These are phyloP conservation scores for Hypothenemus hampei DNA, from an alignment of 1,140 invertebrate genomes.

Conservation along the genomic window DNA sequence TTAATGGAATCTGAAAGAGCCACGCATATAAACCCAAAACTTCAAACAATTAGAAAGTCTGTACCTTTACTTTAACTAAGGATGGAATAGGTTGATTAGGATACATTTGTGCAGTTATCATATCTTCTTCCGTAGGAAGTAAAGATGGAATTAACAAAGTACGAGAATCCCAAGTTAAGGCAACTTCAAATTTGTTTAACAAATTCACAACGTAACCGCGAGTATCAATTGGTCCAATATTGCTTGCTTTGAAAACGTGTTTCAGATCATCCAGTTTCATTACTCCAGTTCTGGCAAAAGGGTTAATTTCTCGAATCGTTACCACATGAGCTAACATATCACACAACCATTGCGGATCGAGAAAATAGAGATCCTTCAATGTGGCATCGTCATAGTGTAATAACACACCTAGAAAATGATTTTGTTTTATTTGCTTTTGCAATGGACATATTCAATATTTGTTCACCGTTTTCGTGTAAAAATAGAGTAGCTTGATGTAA, in stretches of 20 bases:
- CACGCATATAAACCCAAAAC: not conserved
- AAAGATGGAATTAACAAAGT: slow-evolving; percentile 89
- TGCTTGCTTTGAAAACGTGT: slow-evolving; percentile 78
- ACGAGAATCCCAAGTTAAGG: slow-evolving; percentile 91
- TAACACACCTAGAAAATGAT: slow-evolving; percentile 66
- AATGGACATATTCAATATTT: not conserved
- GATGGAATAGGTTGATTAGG: slow-evolving; percentile 38
- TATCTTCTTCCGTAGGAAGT: slow-evolving; percentile 74
- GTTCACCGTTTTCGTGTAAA: slow-evolving; percentile 90
- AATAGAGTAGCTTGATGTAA: slow-evolving; percentile 93
- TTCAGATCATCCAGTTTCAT: slow-evolving; percentile 94
- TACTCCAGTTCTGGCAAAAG: slow-evolving; percentile 85
- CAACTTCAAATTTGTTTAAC: slow-evolving; percentile 96
- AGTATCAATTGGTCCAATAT: slow-evolving; percentile 56
- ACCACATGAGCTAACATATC: slow-evolving; percentile 96
- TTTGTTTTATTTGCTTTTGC: slow-evolving; percentile 5
- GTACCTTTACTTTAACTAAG: slow-evolving; percentile 48
- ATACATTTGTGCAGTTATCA: slow-evolving; percentile 45
- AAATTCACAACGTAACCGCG: slow-evolving; percentile 83
- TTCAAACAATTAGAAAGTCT: not conserved
- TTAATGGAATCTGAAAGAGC: slow-evolving; percentile 55
- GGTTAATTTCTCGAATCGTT: slow-evolving; percentile 93
- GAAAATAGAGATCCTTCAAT: slow-evolving; percentile 83
- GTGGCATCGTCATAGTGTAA: slow-evolving; percentile 97
- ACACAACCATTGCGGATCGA: slow-evolving; percentile 98